Evolutionary conservation across 2,888 invertebrate species (phyloP).

Genomic region (Leucoma salicis): DNA sequence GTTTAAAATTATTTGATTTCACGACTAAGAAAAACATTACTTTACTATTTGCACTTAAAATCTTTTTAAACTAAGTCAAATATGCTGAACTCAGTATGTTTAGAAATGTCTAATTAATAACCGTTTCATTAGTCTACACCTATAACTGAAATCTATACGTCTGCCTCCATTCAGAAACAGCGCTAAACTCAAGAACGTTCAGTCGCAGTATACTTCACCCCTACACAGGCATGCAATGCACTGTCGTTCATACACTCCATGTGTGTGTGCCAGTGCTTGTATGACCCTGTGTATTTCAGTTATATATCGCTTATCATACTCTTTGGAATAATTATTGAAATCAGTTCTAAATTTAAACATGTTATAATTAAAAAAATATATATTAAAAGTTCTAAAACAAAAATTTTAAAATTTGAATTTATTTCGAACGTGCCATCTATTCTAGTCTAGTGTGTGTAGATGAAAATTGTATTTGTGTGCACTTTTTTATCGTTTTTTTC

Average conservation of each 20-base stretch:
- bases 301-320: conserved; percentile 63
- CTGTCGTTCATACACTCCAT: conserved; percentile 48
- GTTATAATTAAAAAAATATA: conserved; percentile 2
- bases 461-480: conserved; percentile 59
- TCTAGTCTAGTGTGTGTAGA: conserved; percentile 42
- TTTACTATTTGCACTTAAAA: too few species aligned
- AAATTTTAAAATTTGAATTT: conserved; percentile 11
- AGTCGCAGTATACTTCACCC: conserved; percentile 47
- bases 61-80: too few species aligned
- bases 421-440: conserved; percentile 21
- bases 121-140: too few species aligned
- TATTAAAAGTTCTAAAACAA: conserved; percentile 11
- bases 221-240: conserved; percentile 63
- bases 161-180: conserved; percentile 12
- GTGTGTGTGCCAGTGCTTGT: conserved; percentile 69
- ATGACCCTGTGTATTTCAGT: conserved; percentile 74
- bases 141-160: too few species aligned
- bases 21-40: too few species aligned
- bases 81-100: too few species aligned
- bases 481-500: conserved; percentile 80
- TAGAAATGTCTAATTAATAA: too few species aligned
- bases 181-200: conserved; percentile 36
- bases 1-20: too few species aligned
- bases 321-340: conserved; percentile 52
- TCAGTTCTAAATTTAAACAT: background rate